These are phyloP conservation scores for Siniperca obscura DNA, from an alignment of 2,797 vertebrate species.

Conservation along the genomic window DNA sequence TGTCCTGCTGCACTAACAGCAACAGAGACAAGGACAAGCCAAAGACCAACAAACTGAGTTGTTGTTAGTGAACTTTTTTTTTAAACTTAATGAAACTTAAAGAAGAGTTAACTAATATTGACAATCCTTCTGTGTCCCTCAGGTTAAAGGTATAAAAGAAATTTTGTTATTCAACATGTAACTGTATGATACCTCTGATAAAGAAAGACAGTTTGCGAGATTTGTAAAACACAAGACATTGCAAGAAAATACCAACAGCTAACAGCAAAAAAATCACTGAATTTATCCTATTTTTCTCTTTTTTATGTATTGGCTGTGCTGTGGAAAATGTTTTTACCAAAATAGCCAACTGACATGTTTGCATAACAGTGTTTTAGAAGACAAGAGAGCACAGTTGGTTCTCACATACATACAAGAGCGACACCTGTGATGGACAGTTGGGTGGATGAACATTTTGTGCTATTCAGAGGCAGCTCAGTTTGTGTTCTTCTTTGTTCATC, in stretches of 20 bases:
- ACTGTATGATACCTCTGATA: not conserved
- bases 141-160: not conserved
- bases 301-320: conserved; percentile 2
- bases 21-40: not conserved
- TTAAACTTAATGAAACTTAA: not conserved
- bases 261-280: not conserved
- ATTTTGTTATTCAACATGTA: not conserved
- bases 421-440: conserved; percentile 54
- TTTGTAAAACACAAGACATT: not conserved
- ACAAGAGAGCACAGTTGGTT: conserved; percentile 36
- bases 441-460: conserved; percentile 53
- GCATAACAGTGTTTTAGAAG: conserved; percentile 44
- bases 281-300: not conserved
- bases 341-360: conserved; percentile 47
- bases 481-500: conserved; percentile 15
- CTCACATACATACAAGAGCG: conserved; percentile 43
- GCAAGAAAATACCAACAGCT: not conserved
- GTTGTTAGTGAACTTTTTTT: not conserved
- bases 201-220: not conserved
- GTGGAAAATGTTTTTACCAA: conserved; percentile 17
- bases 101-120: not conserved
- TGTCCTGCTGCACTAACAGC: not conserved
- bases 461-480: conserved; percentile 32
- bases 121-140: not conserved
- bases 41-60: not conserved